Base-by-base conservation (phyloP, 2,113 vertebrate species). In the Carollia perspicillata region DNA sequence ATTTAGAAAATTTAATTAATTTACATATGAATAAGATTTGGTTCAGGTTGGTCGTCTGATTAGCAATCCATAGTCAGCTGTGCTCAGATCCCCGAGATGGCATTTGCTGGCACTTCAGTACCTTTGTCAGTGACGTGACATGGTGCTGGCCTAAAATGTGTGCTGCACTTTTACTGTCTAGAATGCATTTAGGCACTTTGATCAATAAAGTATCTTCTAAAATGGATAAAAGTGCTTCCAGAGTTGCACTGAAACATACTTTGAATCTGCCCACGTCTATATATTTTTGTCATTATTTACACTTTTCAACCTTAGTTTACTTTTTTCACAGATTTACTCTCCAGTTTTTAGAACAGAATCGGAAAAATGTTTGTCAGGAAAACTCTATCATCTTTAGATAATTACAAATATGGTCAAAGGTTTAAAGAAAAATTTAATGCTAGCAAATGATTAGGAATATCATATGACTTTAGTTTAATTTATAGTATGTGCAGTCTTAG, bases 201-300 rank as follows among this genome's bases (percentile, higher is more conserved):
- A 96, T 93, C 96, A 95, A 96, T 95, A 97, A 94, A 86, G 44
- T 85, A 81, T 97, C 92, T 97, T 97, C 81, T 69, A 89, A 95
- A 96, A 33, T 80, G 2, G 80, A 84, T 44, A 92, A 95, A 66
- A 53, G 23, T 97, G 42, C 89, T 97, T 97, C 79, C 79, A 95
- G 88, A 55, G 81, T 55, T 95, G 84, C 23, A 68, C 1, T 89
- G 66, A 95, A 96, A 93, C 0, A n/a, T 51, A 84, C 1, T 33
- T n/a, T 79, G 2, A 37, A 84, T 69, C 72, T 93, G 3, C 84
- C 8, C 47, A 92, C 47, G 49, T 71, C 6, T 72, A 10, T 84
- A 60, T 65, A 13, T 71, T 78, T 74, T 65, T 30, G 35, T 66
- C 6, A 44, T 28, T 69, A 88, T 97, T 95, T 96, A 1, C 0